Evolutionary conservation across 2,888 invertebrate species (phyloP), one percentile per base, ranked within the genome.

Genomic region (Rotaria socialis): DNA sequence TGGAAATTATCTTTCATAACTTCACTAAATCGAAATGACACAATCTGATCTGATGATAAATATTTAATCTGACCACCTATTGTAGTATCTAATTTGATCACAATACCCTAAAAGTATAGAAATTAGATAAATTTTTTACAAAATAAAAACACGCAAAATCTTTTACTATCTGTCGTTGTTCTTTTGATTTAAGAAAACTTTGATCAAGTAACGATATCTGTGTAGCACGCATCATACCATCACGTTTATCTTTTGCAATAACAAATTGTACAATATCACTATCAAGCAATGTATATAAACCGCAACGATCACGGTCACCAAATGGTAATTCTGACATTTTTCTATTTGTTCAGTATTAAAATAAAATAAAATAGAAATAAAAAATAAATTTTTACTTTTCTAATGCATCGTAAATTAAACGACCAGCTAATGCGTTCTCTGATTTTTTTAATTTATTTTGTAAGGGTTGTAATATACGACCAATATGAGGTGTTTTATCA

Each of bases 231-330:
- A 41, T 56, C 88, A 97, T 93, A 90, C 95, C 95, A 92, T 97
- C 97, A 88, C 97, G 93, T 43, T 97, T 93, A 92, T 98, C 97
- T 0, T 96, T 96, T 24, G 97, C 97, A 89, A 97, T 94, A 90
- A 94, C 94, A 91, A 97, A 97, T 91, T 96, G 95, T 86, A 97
- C 97, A 95, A 96, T 95, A 92, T 98, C 97, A 5, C 96, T 96
- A 89, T 95, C 95, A 85, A 90, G 89, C 85, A 92, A 88, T 27
- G 91, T 92, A 88, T 90, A 91, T 86, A 96, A 96, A 55, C 96
- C 96, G 89, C 94, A 94, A 92, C 96, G 96, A 92, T 98, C 97
- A 92, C 95, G 96, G 90, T 95, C 96, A 58, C 95, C 96, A 92
- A 95, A 97, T 88, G 95, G 94, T 89, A 96, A 94, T 92, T 95